Evolutionary conservation across 2,888 invertebrate species (phyloP), one percentile per base, ranked within the genome.

Genomic region (Ornithoptera alexandrae): DNA sequence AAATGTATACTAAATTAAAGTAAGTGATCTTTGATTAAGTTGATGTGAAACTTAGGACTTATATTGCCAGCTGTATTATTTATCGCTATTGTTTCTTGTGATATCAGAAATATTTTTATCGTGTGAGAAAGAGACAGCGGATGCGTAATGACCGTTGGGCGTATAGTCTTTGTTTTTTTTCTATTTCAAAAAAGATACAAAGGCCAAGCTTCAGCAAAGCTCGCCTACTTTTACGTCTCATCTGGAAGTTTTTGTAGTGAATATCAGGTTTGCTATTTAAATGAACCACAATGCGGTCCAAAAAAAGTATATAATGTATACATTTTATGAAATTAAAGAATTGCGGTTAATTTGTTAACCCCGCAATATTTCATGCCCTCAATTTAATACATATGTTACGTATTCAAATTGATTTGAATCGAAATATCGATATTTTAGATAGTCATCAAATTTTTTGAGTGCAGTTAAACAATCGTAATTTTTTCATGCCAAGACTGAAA

Each of bases 101-200:
- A 77, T 84, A 85, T 85, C 85, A 83, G 84, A 84, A 86, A 85
- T 89, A 89, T 88, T 90, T 90, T 89, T 89, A 88, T 88, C 87
- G 79, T 78, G 86, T 77, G 77, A 84, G 90, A 91, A 83, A 74
- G 90, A 87, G 91, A 90, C 74, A 79, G 62, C 62, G 64, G 83
- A 85, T 84, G 78, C 75, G 77, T 82, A 79, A 84, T 86, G 84
- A 87, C 86, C 85, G 88, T 86, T 90, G 87, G 83, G 82, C 84
- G 79, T 81, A 81, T 80, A 78, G 79, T 83, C 80, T 88, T 88
- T 88, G 76, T 79, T 81, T 83, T 46, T 46, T 84, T 76, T 78
- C 73, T 74, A 70, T 72, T 72, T 74, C 65, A 65, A 70, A 72
- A 73, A 74, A 72, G 61, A 67, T 39, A 66, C 71, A 69, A 74